Conservation (phyloP, 2,888 invertebrate genomes). For the Polydrusus tereticollis region DNA sequence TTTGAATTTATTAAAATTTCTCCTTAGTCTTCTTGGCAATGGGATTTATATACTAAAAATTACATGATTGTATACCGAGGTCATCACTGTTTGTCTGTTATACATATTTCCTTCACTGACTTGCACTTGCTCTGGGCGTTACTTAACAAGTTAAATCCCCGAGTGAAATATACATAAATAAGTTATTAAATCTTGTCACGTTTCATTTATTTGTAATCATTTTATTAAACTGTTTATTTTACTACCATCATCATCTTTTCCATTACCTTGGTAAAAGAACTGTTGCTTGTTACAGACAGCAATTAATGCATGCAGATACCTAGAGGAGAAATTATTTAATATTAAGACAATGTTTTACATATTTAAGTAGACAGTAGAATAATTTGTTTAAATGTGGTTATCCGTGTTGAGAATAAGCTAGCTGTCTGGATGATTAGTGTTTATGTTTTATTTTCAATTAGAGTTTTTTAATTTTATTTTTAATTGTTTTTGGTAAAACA, state of each 20-base stretch:
- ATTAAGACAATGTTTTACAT: slow-evolving; percentile 29
- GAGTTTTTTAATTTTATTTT: no score
- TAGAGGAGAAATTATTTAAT: slow-evolving; percentile 34
- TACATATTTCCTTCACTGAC: background rate
- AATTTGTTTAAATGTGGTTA: background rate
- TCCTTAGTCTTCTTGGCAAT: no score
- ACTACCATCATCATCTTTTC: slow-evolving; percentile 7
- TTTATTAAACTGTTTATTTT: slow-evolving; percentile 28
- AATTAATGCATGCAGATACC: slow-evolving; percentile 12
- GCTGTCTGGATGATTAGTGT: background rate
- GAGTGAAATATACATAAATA: slow-evolving; percentile 5
- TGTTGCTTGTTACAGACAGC: background rate
- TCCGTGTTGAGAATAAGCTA: background rate
- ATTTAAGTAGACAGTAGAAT: background rate
- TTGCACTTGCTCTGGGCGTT: background rate
- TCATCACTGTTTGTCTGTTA: background rate
- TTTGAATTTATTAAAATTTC: background rate
- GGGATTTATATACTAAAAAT: no score
- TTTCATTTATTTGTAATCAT: slow-evolving; percentile 19
- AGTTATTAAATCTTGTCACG: slow-evolving; percentile 21
- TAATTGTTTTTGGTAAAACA: background rate
- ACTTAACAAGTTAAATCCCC: slow-evolving; percentile 3
- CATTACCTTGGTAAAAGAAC: background rate
- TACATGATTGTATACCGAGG: no score
- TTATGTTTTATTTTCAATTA: no score